Evolutionary conservation across 2,797 vertebrate species (phyloP).

Genomic region (Neopelma chrysocephalum): DNA sequence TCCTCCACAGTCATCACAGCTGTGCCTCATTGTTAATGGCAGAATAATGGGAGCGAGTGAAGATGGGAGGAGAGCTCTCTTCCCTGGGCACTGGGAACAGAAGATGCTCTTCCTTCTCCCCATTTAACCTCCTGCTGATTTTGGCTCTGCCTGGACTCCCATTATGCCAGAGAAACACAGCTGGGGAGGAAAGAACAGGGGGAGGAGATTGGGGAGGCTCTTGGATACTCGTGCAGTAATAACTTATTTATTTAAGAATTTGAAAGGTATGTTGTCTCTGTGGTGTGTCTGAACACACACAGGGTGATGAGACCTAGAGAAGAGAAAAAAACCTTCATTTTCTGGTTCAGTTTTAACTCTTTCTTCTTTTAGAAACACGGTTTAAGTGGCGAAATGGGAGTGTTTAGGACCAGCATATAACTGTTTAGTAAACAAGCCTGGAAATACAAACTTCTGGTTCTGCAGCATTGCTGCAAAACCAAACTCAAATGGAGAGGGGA

Average conservation of each 20-base stretch:
- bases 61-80: neutral
- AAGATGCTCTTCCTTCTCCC: neutral
- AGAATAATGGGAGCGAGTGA: neutral
- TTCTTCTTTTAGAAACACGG: neutral
- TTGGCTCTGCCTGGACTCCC: neutral
- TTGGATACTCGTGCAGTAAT: neutral
- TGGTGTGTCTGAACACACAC: neutral
- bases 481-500: neutral
- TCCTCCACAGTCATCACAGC: neutral
- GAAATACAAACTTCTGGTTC: neutral
- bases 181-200: neutral
- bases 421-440: neutral
- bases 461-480: neutral
- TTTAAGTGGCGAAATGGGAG: neutral
- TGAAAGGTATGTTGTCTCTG: neutral
- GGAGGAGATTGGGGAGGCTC: neutral
- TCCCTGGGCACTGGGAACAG: neutral
- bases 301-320: neutral
- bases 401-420: neutral
- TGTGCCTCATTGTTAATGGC: neutral
- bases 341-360: neutral
- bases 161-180: neutral
- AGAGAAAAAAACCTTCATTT: neutral
- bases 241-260: neutral
- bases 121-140: neutral